Evolutionary conservation across 2,797 vertebrate genomes (phyloP).

Genomic region (Peromyscus eremicus): DNA sequence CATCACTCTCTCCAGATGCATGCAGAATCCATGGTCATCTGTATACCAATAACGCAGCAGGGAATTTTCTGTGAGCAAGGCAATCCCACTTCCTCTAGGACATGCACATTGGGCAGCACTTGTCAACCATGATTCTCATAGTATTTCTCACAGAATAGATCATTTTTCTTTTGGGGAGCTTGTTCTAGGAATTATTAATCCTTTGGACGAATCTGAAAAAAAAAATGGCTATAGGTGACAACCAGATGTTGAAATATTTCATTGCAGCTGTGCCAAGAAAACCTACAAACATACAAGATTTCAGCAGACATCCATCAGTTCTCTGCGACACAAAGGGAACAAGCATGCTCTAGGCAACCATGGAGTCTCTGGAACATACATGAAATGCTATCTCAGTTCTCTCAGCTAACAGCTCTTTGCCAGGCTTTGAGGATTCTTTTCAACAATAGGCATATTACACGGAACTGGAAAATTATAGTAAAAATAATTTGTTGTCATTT

Average conservation of each 20-base stretch:
- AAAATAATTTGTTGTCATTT: constrained; percentile 97
- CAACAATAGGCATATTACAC: constrained; percentile 98
- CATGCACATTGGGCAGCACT: background rate
- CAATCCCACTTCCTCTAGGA: background rate
- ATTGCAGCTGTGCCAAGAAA: background rate
- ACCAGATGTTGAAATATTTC: constrained; percentile 23
- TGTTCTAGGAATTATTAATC: constrained; percentile 95
- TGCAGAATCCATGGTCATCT: constrained; percentile 97
- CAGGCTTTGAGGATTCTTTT: constrained; percentile 97
- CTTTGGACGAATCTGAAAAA: constrained; percentile 94
- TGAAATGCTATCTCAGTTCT: constrained; percentile 98
- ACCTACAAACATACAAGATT: background rate
- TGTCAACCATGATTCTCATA: constrained; percentile 86
- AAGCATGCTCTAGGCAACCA: constrained; percentile 95
- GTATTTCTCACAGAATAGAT: constrained; percentile 98
- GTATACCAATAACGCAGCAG: constrained; percentile 98
- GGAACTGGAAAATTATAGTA: constrained; percentile 93
- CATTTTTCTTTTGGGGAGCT: constrained; percentile 98
- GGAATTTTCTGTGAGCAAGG: constrained; percentile 98
- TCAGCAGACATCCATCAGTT: background rate
- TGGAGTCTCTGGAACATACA: constrained; percentile 98
- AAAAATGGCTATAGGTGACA: constrained; percentile 93
- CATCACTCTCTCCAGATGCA: constrained; percentile 89
- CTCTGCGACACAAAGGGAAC: background rate
- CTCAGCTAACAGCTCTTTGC: constrained; percentile 99